Percentiles rank a stretch among this genome's conserved stretches.
These are phyloP conservation scores for Stichodactyla helianthus DNA, from an alignment of 64 coral and sea anemone species.

Conservation along the genomic window DNA sequence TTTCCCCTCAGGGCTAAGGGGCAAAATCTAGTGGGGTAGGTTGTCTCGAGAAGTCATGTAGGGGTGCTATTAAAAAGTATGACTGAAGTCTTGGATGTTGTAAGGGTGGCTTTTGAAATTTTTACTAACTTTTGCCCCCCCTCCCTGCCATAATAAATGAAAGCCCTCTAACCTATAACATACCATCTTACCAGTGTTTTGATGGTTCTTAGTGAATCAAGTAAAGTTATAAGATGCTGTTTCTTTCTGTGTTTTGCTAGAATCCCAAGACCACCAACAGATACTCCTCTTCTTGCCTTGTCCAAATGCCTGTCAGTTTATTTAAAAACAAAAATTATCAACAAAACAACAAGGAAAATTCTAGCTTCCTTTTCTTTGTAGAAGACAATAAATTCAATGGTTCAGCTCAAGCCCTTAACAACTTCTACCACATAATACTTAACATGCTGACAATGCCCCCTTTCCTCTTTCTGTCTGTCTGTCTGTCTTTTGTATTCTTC, in stretches of 20 bases:
- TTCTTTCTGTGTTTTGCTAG: constrained; percentile 95
- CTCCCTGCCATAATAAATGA: background rate
- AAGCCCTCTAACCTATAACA: background rate
- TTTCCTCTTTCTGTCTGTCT: background rate
- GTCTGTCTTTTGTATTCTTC: background rate
- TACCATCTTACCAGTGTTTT: constrained; percentile 70
- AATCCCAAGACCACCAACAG: constrained; percentile 86
- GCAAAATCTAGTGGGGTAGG: no score
- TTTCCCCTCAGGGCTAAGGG: no score
- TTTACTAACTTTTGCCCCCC: background rate
- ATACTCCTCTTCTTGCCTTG: constrained; percentile 78
- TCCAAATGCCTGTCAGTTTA: constrained; percentile 63
- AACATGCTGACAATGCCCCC: no score
- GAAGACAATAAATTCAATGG: no score
- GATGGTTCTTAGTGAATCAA: constrained; percentile 91
- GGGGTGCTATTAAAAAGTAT: no score
- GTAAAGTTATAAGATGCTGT: constrained; percentile 83
- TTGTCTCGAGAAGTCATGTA: no score
- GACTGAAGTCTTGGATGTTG: no score
- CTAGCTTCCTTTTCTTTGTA: no score
- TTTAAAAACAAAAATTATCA: background rate
- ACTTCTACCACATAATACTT: no score
- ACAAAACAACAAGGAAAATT: no score
- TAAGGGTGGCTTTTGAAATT: no score
- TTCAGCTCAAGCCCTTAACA: no score